phyloP scores from a whole-genome alignment of 2,797 vertebrate species.

The Dryobates pubescens region DNA sequence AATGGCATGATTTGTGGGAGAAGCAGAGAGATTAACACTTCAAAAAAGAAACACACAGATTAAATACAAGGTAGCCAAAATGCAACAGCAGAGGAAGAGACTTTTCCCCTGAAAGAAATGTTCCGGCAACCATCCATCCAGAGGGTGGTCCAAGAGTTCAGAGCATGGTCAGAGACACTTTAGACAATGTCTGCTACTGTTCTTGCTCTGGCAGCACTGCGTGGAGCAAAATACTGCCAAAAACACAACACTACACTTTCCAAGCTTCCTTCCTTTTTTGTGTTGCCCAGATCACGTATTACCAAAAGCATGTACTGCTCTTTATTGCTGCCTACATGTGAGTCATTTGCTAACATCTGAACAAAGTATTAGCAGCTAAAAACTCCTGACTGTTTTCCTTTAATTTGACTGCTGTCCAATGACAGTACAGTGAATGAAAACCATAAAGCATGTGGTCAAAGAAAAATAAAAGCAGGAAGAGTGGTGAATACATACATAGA shows the following conservation, averaged over 20 bases:
- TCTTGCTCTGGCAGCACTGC: conserved; percentile 48
- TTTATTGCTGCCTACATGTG: conserved; percentile 55
- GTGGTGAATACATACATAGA: no score
- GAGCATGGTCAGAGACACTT: conserved; percentile 40
- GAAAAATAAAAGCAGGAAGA: neutral
- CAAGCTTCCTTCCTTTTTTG: conserved; percentile 48
- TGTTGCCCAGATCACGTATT: conserved; percentile 41
- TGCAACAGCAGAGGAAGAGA: conserved; percentile 11
- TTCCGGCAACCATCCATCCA: conserved; percentile 44
- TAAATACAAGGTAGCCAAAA: conserved; percentile 46
- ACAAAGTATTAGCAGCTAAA: conserved; percentile 65
- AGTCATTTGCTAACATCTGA: conserved; percentile 71
- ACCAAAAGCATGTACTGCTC: conserved; percentile 50
- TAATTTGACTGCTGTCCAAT: conserved; percentile 56
- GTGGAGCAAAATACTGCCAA: conserved; percentile 57
- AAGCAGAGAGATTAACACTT: conserved; percentile 58
- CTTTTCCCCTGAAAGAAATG: conserved; percentile 45
- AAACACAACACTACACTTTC: conserved; percentile 29
- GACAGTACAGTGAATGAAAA: conserved; percentile 55
- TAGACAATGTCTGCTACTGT: conserved; percentile 64
- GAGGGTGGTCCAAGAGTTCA: conserved; percentile 61
- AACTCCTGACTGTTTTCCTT: conserved; percentile 61
- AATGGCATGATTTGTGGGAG: conserved; percentile 49
- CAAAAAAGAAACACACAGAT: conserved; percentile 17
- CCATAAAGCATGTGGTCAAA: neutral